Conservation (phyloP, 2,113 vertebrate species). For the Eclectus roratus region DNA sequence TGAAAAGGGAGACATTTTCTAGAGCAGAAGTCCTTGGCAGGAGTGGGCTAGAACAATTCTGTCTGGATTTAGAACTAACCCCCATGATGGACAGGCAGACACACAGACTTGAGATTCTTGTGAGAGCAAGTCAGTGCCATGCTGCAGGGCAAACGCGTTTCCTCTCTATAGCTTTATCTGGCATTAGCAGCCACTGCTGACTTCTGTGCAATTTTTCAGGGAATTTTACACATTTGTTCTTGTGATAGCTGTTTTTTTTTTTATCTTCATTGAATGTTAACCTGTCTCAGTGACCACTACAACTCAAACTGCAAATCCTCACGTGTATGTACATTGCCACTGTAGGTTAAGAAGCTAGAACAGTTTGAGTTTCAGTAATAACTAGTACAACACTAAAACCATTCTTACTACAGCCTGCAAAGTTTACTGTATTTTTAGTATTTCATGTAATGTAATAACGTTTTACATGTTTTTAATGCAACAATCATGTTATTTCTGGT, state of each 20-base stretch:
- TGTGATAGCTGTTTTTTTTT: neutral
- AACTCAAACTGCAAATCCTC: neutral
- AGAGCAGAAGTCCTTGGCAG: neutral
- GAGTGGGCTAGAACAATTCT: neutral
- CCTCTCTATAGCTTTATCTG: neutral
- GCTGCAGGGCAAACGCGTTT: neutral
- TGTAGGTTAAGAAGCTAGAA: neutral
- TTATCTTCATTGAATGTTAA: neutral
- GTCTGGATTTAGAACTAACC: neutral
- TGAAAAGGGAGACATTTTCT: neutral
- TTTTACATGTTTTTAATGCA: slow-evolving; percentile 39
- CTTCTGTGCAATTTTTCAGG: neutral
- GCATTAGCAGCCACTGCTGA: neutral
- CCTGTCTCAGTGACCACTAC: neutral
- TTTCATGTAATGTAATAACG: slow-evolving; percentile 28
- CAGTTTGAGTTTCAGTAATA: neutral
- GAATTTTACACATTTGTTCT: neutral
- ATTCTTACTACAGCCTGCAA: neutral
- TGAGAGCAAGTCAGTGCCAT: neutral
- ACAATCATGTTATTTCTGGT: slow-evolving; percentile 19
- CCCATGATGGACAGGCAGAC: accelerated
- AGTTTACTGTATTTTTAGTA: slow-evolving; percentile 22
- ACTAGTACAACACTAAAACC: neutral
- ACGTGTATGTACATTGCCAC: neutral
- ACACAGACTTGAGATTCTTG: neutral